phyloP scores from a whole-genome alignment of 2,113 vertebrate species.

The Pedionomus torquatus region DNA sequence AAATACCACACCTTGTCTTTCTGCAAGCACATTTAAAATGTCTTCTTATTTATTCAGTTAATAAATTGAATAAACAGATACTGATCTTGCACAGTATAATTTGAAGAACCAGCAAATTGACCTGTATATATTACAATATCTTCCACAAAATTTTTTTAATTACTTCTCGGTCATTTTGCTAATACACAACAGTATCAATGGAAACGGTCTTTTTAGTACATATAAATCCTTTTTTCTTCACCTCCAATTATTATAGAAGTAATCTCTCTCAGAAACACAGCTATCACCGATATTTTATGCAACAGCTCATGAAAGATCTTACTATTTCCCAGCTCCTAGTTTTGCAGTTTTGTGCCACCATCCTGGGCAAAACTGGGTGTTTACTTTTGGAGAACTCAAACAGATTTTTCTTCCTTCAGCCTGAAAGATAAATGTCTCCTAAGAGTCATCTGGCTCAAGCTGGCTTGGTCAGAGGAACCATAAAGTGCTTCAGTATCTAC shows the following conservation, averaged over 20 bases:
- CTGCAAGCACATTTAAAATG: not conserved
- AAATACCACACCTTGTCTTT: not conserved
- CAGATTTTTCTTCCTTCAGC: not conserved
- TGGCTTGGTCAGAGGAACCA: not conserved
- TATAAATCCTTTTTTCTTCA: not conserved
- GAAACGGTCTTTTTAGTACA: not conserved
- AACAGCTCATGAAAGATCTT: not conserved
- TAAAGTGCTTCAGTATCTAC: not conserved
- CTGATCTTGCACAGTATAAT: not conserved
- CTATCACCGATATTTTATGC: not conserved
- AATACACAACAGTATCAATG: not conserved
- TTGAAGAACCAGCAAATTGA: not conserved
- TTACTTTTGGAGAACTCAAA: not conserved
- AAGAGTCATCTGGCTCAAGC: not conserved
- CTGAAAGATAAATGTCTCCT: not conserved
- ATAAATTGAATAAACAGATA: not conserved
- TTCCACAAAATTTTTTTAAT: not conserved
- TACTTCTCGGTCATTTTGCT: not conserved
- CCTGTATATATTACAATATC: not conserved
- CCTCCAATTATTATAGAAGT: not conserved
- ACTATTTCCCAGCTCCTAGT: not conserved
- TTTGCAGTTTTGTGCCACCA: not conserved
- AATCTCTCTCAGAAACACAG: not conserved
- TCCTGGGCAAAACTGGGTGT: fast-evolving
- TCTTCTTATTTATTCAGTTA: not conserved